Base-by-base conservation (phyloP, 2,797 vertebrate species). In the Phoxinus dragarum region DNA sequence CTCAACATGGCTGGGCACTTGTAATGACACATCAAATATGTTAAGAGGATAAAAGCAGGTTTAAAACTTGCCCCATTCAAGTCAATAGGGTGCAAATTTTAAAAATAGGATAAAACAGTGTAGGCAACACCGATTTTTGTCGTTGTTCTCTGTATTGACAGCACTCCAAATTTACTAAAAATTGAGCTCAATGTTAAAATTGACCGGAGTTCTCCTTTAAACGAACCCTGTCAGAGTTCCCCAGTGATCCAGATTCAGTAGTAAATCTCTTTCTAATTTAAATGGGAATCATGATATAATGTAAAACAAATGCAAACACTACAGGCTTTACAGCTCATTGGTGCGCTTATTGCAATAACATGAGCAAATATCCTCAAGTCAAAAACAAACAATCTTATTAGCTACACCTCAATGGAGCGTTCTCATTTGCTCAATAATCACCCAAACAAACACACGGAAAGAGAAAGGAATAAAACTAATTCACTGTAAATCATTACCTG, bases 361-460 rank as follows among this genome's bases (percentile, higher is more conserved):
- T 8, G 10, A 59, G 80, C 38, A 82, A 61, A 73, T 59, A 61
- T 19, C 36, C n/a, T 31, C 67, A 21, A 34, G 68, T 44, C 52
- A 59, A 61, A 82, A 68, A 75, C 49, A 82, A 68, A 54, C 36
- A 21, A 64, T 61, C 69, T 47, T 31, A 82, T 73, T 73, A 56
- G 49, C 36, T 81, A 21, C 5, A 72, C 36, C 16, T 59, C n/a
- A 59, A 40, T 42, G 10, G 12, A 59, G 36, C 36, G 0, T 54
- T 38, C 6, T 1, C 36, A 61, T 19, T 61, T 31, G 6, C 27
- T 9, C 40, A 31, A 31, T 27, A 16, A 81, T 38, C 3, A 5
- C 16, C 52, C 17, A 42, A 49, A 59, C 27, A 59, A 71, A 69
- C 31, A 5, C 0, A 34, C 17, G 27, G 31, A 66, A 66, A 3